Percentiles rank a stretch among this genome's conserved stretches.
phyloP scores from a whole-genome alignment of 23 tunicate genomes.

The Botrylloides violaceus region DNA sequence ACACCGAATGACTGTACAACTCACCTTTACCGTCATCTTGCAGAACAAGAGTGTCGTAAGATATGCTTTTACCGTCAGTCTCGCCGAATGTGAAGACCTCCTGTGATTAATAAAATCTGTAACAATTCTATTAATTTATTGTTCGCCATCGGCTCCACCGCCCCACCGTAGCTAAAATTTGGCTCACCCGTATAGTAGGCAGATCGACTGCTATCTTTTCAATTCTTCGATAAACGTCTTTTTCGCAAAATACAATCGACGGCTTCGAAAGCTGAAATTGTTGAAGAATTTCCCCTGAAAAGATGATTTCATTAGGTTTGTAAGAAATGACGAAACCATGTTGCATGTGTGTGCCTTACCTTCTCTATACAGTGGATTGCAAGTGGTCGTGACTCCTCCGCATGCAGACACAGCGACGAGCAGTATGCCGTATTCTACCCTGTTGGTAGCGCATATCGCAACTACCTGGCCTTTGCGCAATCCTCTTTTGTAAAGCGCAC shows the following conservation, averaged over 20 bases:
- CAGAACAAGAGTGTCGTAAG: constrained; percentile 14
- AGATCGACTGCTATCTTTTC: constrained; percentile 19
- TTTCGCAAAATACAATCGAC: constrained; percentile 26
- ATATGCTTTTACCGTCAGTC: constrained; percentile 7
- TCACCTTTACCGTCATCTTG: constrained; percentile 18
- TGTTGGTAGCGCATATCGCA: constrained; percentile 32
- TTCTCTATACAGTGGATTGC: constrained; percentile 43
- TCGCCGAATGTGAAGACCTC: constrained; percentile 27
- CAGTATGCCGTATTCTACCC: constrained; percentile 24
- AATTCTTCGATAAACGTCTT: constrained; percentile 1
- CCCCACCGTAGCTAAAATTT: not conserved
- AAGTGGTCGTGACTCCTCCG: constrained; percentile 31
- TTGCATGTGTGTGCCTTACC: not conserved
- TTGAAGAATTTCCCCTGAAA: constrained; percentile 35
- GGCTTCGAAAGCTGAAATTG: constrained; percentile 37
- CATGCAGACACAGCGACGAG: constrained; percentile 33
- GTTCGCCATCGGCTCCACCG: not conserved
- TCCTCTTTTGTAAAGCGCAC: constrained; percentile 29
- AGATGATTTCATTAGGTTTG: not conserved
- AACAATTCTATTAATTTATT: constrained; percentile 3
- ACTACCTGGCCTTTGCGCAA: constrained; percentile 41
- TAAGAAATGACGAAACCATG: not conserved
- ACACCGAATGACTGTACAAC: no score
- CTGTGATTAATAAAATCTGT: constrained; percentile 2
- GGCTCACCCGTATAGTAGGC: constrained; percentile 20